phyloP scores from a whole-genome alignment of 2,888 invertebrate species.

The Habrosyne pyritoides region DNA sequence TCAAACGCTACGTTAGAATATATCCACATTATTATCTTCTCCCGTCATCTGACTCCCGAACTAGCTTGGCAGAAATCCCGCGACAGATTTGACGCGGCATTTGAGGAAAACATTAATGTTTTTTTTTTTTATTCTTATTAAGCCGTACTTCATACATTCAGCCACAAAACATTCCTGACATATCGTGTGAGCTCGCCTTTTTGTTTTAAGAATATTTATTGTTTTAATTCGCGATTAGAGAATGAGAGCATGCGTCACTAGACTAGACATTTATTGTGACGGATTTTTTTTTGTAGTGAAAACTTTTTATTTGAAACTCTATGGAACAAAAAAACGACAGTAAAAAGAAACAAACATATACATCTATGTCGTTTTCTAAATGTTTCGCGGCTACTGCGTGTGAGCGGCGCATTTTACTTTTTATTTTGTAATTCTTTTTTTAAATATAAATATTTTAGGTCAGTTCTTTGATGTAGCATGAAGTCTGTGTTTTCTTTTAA shows the following conservation, averaged over 20 bases:
- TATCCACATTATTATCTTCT: background rate
- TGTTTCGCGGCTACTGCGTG: too few species aligned
- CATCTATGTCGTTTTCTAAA: too few species aligned
- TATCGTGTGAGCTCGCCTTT: constrained; percentile 21
- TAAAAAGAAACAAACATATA: too few species aligned
- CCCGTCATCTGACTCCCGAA: constrained; percentile 11
- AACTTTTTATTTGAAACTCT: too few species aligned
- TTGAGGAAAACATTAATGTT: constrained; percentile 33
- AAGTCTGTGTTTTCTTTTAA: too few species aligned
- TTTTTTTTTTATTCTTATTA: constrained; percentile 54
- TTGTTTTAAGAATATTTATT: constrained; percentile 23
- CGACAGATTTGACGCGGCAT: constrained; percentile 30
- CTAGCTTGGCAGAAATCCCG: constrained; percentile 46
- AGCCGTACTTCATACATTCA: constrained; percentile 45
- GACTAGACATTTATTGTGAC: background rate
- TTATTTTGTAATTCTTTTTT: too few species aligned
- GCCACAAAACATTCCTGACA: constrained; percentile 21
- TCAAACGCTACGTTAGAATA: background rate
- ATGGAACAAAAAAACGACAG: background rate
- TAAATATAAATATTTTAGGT: too few species aligned
- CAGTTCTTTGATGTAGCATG: too few species aligned
- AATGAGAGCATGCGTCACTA: background rate
- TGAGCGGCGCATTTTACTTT: too few species aligned
- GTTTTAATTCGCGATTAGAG: constrained; percentile 10
- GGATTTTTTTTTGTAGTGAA: too few species aligned